Conservation (phyloP, 2,113 vertebrate genomes). For the Podiceps cristatus region DNA sequence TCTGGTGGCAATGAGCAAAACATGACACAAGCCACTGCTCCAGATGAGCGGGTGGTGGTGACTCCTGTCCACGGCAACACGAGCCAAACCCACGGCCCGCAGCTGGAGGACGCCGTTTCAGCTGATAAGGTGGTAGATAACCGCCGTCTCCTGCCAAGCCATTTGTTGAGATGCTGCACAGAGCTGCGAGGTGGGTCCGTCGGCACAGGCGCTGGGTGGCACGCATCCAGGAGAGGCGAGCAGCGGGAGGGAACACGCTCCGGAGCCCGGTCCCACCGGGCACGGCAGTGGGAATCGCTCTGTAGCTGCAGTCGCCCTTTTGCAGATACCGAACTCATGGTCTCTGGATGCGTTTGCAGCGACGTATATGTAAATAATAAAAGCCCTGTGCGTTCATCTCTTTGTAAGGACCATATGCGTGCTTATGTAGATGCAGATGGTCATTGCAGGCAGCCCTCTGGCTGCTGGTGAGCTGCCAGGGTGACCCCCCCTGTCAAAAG, state of each 20-base stretch:
- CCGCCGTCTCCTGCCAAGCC: background rate
- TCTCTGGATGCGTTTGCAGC: background rate
- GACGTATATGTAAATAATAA: background rate
- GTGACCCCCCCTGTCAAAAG: background rate
- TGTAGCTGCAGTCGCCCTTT: background rate
- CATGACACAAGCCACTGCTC: background rate
- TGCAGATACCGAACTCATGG: background rate
- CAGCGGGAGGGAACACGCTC: background rate
- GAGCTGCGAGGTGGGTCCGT: background rate
- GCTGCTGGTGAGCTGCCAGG: background rate
- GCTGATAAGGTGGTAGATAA: background rate
- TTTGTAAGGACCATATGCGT: background rate
- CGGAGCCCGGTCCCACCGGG: accelerated
- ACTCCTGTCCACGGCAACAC: background rate
- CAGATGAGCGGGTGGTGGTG: background rate
- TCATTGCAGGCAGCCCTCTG: background rate
- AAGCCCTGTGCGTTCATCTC: background rate
- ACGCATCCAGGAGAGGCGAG: background rate
- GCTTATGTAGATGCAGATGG: background rate
- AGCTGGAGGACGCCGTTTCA: background rate
- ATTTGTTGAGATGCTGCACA: background rate
- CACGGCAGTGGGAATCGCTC: background rate
- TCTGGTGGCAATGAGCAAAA: background rate
- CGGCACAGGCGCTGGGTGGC: accelerated
- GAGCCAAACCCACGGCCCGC: background rate